Evolutionary conservation across 2,113 vertebrate species (phyloP).

Genomic region (Cryptomyrus ogoouensis): DNA sequence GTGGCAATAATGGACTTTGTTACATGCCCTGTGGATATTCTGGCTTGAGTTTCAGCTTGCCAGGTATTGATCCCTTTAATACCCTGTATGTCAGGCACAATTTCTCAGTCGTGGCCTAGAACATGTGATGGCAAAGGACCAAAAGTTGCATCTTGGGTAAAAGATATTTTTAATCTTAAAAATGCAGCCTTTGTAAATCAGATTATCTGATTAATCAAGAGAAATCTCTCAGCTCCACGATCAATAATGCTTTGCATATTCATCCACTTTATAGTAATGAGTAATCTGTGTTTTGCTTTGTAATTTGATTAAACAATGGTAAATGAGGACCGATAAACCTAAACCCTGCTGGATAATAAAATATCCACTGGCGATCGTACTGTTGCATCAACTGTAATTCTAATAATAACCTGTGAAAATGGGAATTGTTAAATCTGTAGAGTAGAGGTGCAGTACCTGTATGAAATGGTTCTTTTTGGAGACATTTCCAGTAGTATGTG

Average conservation of each 20-base stretch:
- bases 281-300: constrained; percentile 25
- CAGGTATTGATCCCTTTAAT: constrained; percentile 56
- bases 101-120: constrained; percentile 33
- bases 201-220: constrained; percentile 63
- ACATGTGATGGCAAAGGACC: constrained; percentile 19
- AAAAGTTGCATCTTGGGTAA: background rate
- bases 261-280: constrained; percentile 34
- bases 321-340: background rate
- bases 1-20: constrained; percentile 61
- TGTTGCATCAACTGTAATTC: background rate
- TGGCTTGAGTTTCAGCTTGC: constrained; percentile 43
- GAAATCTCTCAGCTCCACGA: constrained; percentile 47
- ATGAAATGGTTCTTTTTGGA: background rate
- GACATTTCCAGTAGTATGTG: background rate
- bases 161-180: constrained; percentile 53
- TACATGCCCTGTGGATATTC: constrained; percentile 61
- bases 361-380: constrained; percentile 15
- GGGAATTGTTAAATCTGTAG: constrained; percentile 9
- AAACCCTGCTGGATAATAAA: background rate
- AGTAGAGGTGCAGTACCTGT: background rate
- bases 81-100: constrained; percentile 39
- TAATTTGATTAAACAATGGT: constrained; percentile 33
- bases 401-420: constrained; percentile 2
- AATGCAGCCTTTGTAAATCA: constrained; percentile 48
- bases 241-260: constrained; percentile 58